phyloP scores from a whole-genome alignment of 2,888 invertebrate species.

The Synanthedon myopaeformis region DNA sequence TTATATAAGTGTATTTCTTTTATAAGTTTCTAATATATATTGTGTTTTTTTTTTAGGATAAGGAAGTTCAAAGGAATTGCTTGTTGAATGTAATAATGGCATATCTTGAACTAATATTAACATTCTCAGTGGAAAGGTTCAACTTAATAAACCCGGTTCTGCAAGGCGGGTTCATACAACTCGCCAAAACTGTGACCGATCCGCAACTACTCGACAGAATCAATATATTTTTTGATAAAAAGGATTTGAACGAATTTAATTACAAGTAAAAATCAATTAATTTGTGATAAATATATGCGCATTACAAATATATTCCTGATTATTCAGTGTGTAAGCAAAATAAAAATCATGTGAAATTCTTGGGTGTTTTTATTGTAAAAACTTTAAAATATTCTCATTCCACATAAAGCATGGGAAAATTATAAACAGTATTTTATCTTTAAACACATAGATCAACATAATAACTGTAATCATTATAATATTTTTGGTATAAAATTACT shows the following conservation, averaged over 20 bases:
- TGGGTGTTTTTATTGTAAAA: background rate
- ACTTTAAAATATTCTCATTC: slow-evolving; percentile 36
- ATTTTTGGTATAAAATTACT: slow-evolving; percentile 59
- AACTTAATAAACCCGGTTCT: slow-evolving; percentile 60
- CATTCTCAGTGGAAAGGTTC: slow-evolving; percentile 72
- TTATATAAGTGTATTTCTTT: too few species aligned
- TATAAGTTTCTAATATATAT: too few species aligned
- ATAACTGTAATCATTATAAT: slow-evolving; percentile 22
- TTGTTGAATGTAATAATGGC: slow-evolving; percentile 89
- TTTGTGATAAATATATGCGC: slow-evolving; percentile 36
- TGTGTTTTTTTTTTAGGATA: slow-evolving; percentile 70
- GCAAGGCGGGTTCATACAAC: slow-evolving; percentile 51
- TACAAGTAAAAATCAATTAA: slow-evolving; percentile 48
- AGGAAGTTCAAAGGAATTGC: slow-evolving; percentile 85
- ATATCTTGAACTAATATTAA: slow-evolving; percentile 81
- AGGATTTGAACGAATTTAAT: slow-evolving; percentile 54
- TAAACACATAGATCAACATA: background rate
- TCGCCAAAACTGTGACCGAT: slow-evolving; percentile 58
- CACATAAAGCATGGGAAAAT: slow-evolving; percentile 21
- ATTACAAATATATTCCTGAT: slow-evolving; percentile 46
- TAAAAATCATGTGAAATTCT: slow-evolving; percentile 27
- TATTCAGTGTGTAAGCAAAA: slow-evolving; percentile 53
- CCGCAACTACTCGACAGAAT: slow-evolving; percentile 62
- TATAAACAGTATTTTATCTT: background rate
- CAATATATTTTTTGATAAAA: slow-evolving; percentile 66